A percentile compares a stretch with the other conserved stretches of the same genome.
Conservation (phyloP, 2,113 vertebrate genomes). For the Pseudopodoces humilis region DNA sequence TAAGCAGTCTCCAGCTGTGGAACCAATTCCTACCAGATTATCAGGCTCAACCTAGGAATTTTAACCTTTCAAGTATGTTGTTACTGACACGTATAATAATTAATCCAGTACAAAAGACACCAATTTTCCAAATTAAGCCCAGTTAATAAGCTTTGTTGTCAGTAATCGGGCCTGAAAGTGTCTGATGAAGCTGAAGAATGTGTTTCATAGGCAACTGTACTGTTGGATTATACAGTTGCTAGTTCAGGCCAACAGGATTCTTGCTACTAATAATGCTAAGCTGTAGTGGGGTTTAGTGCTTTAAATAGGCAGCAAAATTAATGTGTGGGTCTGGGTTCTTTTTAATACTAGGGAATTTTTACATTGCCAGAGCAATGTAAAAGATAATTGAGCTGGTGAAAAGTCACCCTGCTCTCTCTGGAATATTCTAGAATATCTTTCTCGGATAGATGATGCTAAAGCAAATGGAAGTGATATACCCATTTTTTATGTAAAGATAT, state of each 20-base stretch:
- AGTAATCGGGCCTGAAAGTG: conserved; percentile 25
- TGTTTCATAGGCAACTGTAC: conserved; percentile 15
- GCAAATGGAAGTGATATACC: background rate
- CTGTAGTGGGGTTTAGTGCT: background rate
- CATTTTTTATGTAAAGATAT: background rate
- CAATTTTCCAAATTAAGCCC: conserved; percentile 26
- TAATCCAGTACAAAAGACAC: conserved; percentile 21
- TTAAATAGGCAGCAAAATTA: background rate
- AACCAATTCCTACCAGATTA: conserved; percentile 33
- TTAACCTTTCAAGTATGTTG: conserved; percentile 31
- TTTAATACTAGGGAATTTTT: background rate
- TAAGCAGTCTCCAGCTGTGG: background rate
- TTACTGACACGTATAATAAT: conserved; percentile 29
- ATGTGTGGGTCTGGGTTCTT: background rate
- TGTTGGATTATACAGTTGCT: conserved; percentile 7
- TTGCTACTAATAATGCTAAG: background rate
- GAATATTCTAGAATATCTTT: background rate
- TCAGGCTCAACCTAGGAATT: conserved; percentile 2
- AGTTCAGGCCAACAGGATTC: background rate
- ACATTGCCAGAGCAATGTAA: background rate
- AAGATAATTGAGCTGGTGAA: background rate
- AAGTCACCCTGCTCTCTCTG: background rate
- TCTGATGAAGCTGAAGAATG: conserved; percentile 31
- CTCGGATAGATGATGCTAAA: background rate
- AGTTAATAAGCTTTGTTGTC: conserved; percentile 48